Evolutionary conservation across 2,797 vertebrate species (phyloP).

Genomic region (Siniperca scherzeri): DNA sequence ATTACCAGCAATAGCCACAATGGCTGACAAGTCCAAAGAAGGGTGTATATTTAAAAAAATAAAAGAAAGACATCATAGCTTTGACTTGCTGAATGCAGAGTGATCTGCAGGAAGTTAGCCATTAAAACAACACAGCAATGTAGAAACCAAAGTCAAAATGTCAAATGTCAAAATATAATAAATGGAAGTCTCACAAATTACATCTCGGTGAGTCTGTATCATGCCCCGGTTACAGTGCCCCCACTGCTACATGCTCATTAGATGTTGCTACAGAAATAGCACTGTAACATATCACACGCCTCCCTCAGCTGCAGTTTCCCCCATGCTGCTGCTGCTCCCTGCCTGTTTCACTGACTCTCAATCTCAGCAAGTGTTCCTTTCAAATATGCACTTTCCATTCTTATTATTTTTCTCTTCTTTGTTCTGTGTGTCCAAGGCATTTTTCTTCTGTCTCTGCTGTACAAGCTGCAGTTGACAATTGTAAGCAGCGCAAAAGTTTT

Average conservation of each 20-base stretch:
- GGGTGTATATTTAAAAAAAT: neutral
- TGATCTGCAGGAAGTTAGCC: neutral
- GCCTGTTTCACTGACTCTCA: neutral
- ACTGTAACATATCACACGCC: constrained; percentile 45
- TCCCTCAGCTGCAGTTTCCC: constrained; percentile 31
- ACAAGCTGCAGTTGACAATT: neutral
- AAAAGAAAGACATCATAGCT: neutral
- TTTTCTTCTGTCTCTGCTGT: neutral
- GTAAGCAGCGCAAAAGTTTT: neutral
- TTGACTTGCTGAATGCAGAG: neutral
- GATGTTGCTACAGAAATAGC: constrained; percentile 63
- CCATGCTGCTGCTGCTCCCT: constrained; percentile 1
- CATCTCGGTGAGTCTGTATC: constrained; percentile 26
- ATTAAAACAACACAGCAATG: neutral
- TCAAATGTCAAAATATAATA: constrained; percentile 13
- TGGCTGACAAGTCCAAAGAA: neutral
- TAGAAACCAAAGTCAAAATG: neutral
- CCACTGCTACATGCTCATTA: constrained; percentile 68
- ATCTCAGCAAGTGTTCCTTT: constrained; percentile 27
- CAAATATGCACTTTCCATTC: neutral
- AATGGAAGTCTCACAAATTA: constrained; percentile 26
- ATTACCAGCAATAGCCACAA: neutral
- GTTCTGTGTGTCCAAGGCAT: neutral
- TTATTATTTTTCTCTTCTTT: neutral
- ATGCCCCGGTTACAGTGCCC: constrained; percentile 35